Base-by-base conservation (phyloP, 2,888 invertebrate genomes). In the Adelphocoris suturalis region DNA sequence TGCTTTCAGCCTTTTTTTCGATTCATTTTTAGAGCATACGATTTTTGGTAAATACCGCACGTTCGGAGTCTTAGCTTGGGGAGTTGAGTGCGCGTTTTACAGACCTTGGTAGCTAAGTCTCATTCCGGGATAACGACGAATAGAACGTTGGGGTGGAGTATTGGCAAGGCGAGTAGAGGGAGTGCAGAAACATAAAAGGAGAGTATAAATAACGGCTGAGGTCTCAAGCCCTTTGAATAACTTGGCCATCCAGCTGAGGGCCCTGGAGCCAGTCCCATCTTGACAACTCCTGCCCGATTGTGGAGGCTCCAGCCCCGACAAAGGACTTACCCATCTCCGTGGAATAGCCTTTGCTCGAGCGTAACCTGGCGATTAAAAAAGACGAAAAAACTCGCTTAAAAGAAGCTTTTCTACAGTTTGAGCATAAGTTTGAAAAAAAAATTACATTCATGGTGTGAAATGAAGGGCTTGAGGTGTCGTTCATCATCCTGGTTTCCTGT, bases 181-280 rank as follows among this genome's bases (percentile, higher is more conserved):
- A 23, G 68, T 68, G 19, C 23, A 68, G n/a, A 19, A 68, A 68
- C 68, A 23, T 68, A 68, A 68, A 68, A 68, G 68, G 23, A 19
- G 68, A 23, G 27, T 68, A 68, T 68, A 68, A 68, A 68, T 68
- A 68, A 68, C 68, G 68, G 23, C 68, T 23, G 23, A 68, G 68
- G 68, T 68, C 3, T 27, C 23, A 23, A 68, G 68, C 68, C 68
- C 68, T 68, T 68, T 68, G 68, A 68, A 68, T 68, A 68, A 68
- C 68, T 68, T 27, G 68, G 68, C 19, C 23, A 27, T 68, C 5
- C 23, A 68, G 68, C 68, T 5, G 19, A 23, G 68, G 68, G 68
- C 13, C 23, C 23, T 68, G 68, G 68, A 68, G 68, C 27, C n/a
- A 19, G n/a, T 23, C 68, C 68, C n/a, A 19, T 19, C 19, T 68